Conservation (phyloP, 1,140 invertebrate species). For the Drosophila ogumai region DNA sequence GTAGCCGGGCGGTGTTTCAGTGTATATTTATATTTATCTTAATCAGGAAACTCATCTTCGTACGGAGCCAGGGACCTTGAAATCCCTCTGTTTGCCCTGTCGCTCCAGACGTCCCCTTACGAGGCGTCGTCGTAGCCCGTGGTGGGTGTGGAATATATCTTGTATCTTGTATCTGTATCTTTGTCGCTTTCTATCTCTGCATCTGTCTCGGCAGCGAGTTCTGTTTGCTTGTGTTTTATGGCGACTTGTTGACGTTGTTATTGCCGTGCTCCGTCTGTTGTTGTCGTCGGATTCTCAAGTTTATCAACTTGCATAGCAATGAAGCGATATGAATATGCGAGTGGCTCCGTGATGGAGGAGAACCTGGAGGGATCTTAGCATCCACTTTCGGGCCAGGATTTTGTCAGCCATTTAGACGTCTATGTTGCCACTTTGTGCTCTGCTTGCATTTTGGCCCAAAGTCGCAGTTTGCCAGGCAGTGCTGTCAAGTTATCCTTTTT, state of each 20-base stretch:
- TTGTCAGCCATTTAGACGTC: constrained; percentile 24
- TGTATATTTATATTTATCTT: constrained; percentile 35
- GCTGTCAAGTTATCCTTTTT: constrained; percentile 8
- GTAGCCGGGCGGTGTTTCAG: constrained; percentile 17
- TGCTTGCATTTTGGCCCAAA: constrained; percentile 25
- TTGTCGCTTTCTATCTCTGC: constrained; percentile 29
- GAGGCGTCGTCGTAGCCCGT: not conserved
- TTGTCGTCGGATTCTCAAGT: constrained; percentile 63
- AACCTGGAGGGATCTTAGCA: not conserved
- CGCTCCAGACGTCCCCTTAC: constrained; percentile 26
- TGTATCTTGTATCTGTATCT: constrained; percentile 31
- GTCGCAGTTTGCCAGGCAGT: not conserved
- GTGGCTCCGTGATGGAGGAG: constrained; percentile 2
- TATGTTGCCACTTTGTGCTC: constrained; percentile 8
- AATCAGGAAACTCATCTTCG: constrained; percentile 39
- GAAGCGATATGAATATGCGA: constrained; percentile 58
- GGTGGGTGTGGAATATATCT: constrained; percentile 16
- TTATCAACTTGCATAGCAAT: constrained; percentile 72
- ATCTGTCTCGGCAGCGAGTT: constrained; percentile 20
- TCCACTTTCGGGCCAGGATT: constrained; percentile 20
- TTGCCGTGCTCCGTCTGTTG: constrained; percentile 42
- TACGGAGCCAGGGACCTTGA: constrained; percentile 38
- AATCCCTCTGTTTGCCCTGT: constrained; percentile 45
- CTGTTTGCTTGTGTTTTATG: constrained; percentile 68
- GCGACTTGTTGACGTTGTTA: constrained; percentile 63